phyloP scores from a whole-genome alignment of 1,140 invertebrate species.

The Tyrophagus putrescentiae region DNA sequence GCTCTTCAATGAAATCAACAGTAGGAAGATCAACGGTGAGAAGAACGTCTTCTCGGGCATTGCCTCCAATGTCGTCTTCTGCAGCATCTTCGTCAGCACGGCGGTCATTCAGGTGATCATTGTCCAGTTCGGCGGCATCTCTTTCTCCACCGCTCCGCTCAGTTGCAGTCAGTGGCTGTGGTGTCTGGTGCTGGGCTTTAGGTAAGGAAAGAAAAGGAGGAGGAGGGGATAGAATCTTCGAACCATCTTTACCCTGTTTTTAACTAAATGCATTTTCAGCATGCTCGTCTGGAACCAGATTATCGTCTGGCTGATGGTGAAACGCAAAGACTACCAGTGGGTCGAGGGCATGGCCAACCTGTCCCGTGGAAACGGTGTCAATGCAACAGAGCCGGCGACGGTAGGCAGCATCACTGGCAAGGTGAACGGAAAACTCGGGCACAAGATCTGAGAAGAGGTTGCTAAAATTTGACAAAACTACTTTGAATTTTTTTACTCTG shows the following conservation, averaged over 20 bases:
- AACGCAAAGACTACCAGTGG: constrained; percentile 67
- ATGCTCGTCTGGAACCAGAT: constrained; percentile 93
- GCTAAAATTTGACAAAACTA: too few species aligned
- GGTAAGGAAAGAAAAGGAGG: too few species aligned
- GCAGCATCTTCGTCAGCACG: constrained; percentile 91
- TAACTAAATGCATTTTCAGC: too few species aligned
- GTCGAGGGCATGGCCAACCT: constrained; percentile 87
- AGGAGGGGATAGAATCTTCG: too few species aligned
- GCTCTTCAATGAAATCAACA: constrained; percentile 98
- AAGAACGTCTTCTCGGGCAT: constrained; percentile 92
- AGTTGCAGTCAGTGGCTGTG: constrained; percentile 92
- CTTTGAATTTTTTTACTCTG: too few species aligned
- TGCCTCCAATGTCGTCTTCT: constrained; percentile 95
- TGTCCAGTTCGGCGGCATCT: constrained; percentile 89
- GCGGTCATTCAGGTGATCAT: constrained; percentile 72
- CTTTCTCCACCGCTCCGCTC: constrained; percentile 80
- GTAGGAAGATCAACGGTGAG: constrained; percentile 97
- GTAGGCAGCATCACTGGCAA: too few species aligned
- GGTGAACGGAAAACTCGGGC: too few species aligned
- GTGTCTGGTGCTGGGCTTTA: constrained; percentile 93
- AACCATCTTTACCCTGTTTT: too few species aligned
- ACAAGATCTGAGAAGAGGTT: too few species aligned
- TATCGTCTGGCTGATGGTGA: constrained; percentile 83
- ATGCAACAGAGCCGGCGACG: too few species aligned
- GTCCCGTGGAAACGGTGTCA: too few species aligned